Evolutionary conservation across 2,797 vertebrate species (phyloP).

Genomic region (Epinephelus awoara): DNA sequence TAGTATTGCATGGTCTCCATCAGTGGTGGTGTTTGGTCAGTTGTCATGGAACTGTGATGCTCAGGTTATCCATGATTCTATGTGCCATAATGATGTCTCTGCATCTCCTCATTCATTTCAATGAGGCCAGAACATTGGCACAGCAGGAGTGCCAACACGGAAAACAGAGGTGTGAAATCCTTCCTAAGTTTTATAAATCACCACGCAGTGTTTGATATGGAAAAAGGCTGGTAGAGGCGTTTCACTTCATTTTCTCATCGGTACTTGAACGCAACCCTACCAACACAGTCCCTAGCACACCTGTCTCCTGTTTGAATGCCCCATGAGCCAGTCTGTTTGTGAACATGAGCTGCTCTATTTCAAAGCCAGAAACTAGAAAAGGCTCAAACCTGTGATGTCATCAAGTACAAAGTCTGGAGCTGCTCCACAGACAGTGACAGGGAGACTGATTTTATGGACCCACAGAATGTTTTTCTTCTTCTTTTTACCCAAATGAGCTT

Average conservation of each 20-base stretch:
- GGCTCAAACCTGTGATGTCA: too few species aligned
- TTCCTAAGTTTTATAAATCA: neutral
- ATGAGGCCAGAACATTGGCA: neutral
- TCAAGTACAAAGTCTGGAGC: too few species aligned
- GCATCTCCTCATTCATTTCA: neutral
- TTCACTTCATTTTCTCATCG: neutral
- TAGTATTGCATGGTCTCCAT: neutral
- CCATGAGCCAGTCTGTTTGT: neutral
- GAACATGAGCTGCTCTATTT: too few species aligned
- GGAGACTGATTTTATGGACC: too few species aligned
- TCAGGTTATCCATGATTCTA: neutral
- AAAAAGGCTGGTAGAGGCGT: neutral
- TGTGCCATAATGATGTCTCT: neutral
- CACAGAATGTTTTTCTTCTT: too few species aligned
- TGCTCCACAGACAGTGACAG: too few species aligned
- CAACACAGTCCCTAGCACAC: neutral
- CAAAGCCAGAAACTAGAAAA: too few species aligned
- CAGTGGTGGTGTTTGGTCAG: neutral
- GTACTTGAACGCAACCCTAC: neutral
- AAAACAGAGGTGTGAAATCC: slow-evolving; percentile 3
- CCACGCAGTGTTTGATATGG: neutral
- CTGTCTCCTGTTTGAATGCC: neutral
- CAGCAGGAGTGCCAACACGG: neutral
- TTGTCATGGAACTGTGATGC: neutral
- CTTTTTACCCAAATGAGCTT: too few species aligned